Conservation (phyloP, 2,113 vertebrate species). For the Microtus oregoni region DNA sequence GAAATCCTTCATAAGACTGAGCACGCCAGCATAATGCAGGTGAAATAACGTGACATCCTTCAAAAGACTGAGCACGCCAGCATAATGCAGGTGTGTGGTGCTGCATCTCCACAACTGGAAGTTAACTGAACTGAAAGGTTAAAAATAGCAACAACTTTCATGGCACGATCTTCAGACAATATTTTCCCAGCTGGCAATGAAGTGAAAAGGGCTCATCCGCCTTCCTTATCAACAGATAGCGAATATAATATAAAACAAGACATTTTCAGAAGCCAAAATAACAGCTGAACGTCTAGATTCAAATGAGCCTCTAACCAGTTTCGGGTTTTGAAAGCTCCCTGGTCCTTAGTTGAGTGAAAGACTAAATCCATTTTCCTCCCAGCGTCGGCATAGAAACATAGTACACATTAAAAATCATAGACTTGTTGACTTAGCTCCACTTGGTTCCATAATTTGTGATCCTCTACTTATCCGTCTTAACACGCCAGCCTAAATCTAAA, state of each 20-base stretch:
- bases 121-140: neutral
- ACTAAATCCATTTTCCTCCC: neutral
- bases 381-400: constrained; percentile 6
- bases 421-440: neutral
- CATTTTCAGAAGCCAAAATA: neutral
- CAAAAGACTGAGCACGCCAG: neutral
- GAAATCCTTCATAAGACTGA: neutral
- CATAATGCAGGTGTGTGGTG: neutral
- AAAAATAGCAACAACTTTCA: constrained; percentile 16
- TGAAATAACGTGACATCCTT: neutral
- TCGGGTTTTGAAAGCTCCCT: neutral
- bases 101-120: constrained; percentile 10
- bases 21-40: neutral
- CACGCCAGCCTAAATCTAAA: constrained; percentile 38
- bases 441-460: constrained; percentile 14
- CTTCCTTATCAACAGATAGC: constrained; percentile 1
- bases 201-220: neutral
- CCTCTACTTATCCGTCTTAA: constrained; percentile 25
- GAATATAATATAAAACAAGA: neutral
- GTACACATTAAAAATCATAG: neutral
- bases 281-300: neutral
- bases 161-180: neutral
- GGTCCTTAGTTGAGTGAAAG: neutral
- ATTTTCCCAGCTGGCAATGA: neutral
- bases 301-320: neutral